Evolutionary conservation across 2,113 vertebrate species (phyloP).

Genomic region (Indicator maculatus): DNA sequence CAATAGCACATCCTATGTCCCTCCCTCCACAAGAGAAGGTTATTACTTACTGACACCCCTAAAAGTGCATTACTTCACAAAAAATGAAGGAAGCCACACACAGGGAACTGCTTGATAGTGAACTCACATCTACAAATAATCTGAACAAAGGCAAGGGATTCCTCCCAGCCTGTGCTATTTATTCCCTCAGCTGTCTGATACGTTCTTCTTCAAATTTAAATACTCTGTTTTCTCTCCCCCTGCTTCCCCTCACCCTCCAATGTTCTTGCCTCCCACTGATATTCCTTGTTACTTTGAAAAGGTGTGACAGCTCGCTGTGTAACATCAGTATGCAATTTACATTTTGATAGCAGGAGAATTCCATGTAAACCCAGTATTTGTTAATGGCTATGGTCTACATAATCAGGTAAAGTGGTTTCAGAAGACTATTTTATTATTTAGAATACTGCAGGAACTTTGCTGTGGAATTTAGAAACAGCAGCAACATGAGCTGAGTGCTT

Average conservation of each 20-base stretch:
- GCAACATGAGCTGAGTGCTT: not conserved
- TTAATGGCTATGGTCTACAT: not conserved
- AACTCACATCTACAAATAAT: not conserved
- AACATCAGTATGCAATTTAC: not conserved
- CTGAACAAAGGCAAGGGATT: constrained; percentile 13
- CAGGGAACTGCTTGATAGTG: not conserved
- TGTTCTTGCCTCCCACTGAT: not conserved
- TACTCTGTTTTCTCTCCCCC: not conserved
- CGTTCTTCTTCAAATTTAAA: constrained; percentile 21
- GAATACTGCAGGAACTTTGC: not conserved
- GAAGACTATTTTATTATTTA: constrained; percentile 3
- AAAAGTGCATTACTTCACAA: not conserved
- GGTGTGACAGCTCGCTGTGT: not conserved
- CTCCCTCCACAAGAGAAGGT: not conserved
- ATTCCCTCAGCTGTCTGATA: constrained; percentile 24
- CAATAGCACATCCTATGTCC: not conserved
- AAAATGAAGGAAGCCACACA: not conserved
- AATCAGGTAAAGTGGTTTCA: not conserved
- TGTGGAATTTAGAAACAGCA: not conserved
- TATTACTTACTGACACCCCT: not conserved
- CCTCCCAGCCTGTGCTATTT: constrained; percentile 19
- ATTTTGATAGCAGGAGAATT: not conserved
- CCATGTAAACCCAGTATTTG: not conserved
- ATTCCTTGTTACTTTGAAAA: not conserved
- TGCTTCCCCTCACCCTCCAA: not conserved